Evolutionary conservation across 1,140 invertebrate species (phyloP), one percentile per base, ranked within the genome.

Genomic region (Idris sp.): DNA sequence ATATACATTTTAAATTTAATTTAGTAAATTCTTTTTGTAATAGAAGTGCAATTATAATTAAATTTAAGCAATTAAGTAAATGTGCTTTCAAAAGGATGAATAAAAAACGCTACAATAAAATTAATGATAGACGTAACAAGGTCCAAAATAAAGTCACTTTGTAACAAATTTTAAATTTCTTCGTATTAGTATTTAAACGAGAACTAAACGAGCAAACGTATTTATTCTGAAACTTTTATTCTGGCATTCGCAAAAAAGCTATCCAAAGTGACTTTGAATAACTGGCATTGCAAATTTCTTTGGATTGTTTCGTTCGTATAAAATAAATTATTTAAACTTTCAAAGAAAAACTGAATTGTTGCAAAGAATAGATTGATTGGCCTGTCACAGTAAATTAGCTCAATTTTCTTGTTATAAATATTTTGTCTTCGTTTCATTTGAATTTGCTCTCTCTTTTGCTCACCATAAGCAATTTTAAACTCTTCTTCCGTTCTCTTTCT

Each of bases 391-490:
- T 41, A 43, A 67, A 67, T 67, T 58, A 58, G 49, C 43, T 41
- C 18, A 38, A 54, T 54, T 43, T 46, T 49, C 51, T 56, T 28
- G 41, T 51, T 68, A 68, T 46, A 54, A 69, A 61, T 69, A 38
- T 59, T n/a, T n/a, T n/a, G n/a, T n/a, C n/a, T n/a, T n/a, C n/a
- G n/a, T n/a, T n/a, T n/a, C n/a, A n/a, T n/a, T n/a, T n/a, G n/a
- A n/a, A n/a, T n/a, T n/a, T n/a, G n/a, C n/a, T n/a, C n/a, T n/a
- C n/a, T n/a, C n/a, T 36, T 51, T 49, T 53, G 19, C 31, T 16
- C 48, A 16, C 33, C 31, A 49, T 51, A 46, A 62, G 59, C 51
- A 71, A 71, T 71, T 71, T n/a, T 71, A 71, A 61, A 65, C 65
- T 59, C 44, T 59, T 59, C 43, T 35, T 58, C 40, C n/a, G n/a